Conservation (phyloP, 2,888 invertebrate species). For the Athripsodes cinereus region DNA sequence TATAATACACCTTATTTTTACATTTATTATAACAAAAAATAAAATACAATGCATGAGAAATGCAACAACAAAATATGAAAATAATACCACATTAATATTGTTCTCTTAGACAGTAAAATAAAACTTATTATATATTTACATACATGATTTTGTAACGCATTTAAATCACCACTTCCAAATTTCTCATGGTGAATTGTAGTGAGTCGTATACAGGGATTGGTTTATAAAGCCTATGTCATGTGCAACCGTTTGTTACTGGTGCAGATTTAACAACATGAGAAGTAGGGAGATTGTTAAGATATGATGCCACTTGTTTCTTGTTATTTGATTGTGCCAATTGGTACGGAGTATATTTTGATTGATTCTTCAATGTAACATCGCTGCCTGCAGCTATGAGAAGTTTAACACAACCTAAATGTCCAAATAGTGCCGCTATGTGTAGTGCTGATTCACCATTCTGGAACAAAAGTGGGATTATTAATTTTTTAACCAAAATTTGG, state of each 20-base stretch:
- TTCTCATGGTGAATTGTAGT: conserved; percentile 10
- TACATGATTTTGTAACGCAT: neutral
- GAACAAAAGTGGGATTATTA: conserved; percentile 20
- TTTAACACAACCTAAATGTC: conserved; percentile 73
- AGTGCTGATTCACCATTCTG: conserved; percentile 90
- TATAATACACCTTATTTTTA: too few species aligned
- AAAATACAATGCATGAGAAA: too few species aligned
- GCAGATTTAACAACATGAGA: conserved; percentile 4
- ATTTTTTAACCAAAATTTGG: too few species aligned
- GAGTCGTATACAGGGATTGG: conserved; percentile 9
- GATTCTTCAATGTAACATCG: conserved; percentile 62
- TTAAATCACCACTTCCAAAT: conserved; percentile 16
- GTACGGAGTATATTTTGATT: conserved; percentile 62
- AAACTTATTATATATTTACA: too few species aligned
- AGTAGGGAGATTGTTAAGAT: conserved; percentile 34
- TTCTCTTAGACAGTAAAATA: too few species aligned
- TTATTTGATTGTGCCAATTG: conserved; percentile 56
- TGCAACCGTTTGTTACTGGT: conserved; percentile 6
- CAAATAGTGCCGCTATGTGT: conserved; percentile 87
- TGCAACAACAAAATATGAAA: too few species aligned
- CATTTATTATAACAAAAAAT: too few species aligned
- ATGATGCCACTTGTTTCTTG: conserved; percentile 50
- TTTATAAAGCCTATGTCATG: conserved; percentile 18
- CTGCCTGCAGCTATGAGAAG: conserved; percentile 66
- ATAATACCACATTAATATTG: too few species aligned